Conservation (phyloP, 2,797 vertebrate genomes). For the Champsocephalus esox region DNA sequence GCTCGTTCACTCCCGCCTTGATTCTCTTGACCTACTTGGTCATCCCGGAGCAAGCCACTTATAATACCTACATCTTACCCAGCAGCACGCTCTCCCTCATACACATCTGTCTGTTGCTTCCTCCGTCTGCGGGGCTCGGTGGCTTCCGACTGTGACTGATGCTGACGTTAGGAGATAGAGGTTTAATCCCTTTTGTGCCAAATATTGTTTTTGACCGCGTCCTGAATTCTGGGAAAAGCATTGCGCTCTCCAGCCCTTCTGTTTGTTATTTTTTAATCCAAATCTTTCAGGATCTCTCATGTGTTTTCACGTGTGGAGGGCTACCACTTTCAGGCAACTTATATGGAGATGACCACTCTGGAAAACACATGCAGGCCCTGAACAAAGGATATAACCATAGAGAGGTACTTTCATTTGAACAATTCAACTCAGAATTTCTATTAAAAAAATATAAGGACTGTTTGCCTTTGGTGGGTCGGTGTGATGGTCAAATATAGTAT, state of each 20-base stretch:
- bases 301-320: slow-evolving; percentile 32
- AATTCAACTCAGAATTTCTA: background rate
- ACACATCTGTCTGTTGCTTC: slow-evolving; percentile 55
- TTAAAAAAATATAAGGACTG: background rate
- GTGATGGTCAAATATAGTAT: background rate
- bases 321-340: slow-evolving; percentile 12
- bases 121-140: slow-evolving; percentile 24
- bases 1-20: slow-evolving; percentile 83
- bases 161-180: slow-evolving; percentile 59
- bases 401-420: background rate
- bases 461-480: background rate
- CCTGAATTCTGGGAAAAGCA: slow-evolving; percentile 50
- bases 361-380: background rate
- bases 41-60: slow-evolving; percentile 85
- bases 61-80: slow-evolving; percentile 79
- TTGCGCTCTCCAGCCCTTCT: slow-evolving; percentile 18
- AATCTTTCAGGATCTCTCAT: slow-evolving; percentile 39
- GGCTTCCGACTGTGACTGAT: slow-evolving; percentile 45
- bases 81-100: slow-evolving; percentile 42
- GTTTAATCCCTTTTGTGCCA: slow-evolving; percentile 61
- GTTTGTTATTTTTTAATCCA: slow-evolving; percentile 49
- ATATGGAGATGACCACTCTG: background rate
- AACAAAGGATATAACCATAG: background rate
- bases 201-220: slow-evolving; percentile 50
- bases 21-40: slow-evolving; percentile 89